phyloP scores from a whole-genome alignment of 2,113 vertebrate species.

The Hystrix cristata region DNA sequence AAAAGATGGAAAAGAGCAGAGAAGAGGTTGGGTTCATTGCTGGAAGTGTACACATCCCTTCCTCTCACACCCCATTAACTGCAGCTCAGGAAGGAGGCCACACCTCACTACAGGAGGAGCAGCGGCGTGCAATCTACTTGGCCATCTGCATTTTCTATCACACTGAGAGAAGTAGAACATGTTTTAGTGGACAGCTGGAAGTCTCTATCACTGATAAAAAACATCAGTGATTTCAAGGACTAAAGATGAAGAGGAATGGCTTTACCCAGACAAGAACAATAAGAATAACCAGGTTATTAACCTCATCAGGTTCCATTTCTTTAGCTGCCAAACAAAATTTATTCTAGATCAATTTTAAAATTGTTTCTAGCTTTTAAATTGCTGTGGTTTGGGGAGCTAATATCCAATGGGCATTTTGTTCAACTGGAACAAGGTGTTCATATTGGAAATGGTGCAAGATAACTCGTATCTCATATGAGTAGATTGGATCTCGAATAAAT shows the following conservation, averaged over 20 bases:
- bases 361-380: slow-evolving; percentile 13
- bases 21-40: background rate
- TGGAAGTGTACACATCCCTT: background rate
- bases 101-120: background rate
- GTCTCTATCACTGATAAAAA: background rate
- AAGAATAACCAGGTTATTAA: background rate
- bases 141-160: background rate
- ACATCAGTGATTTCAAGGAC: background rate
- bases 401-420: background rate
- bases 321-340: background rate
- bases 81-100: background rate
- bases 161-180: background rate
- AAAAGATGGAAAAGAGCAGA: background rate
- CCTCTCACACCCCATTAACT: background rate
- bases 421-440: background rate
- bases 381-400: background rate
- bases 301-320: background rate
- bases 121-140: background rate
- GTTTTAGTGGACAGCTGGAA: background rate
- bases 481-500: background rate
- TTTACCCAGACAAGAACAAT: background rate
- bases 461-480: background rate
- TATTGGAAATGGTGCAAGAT: background rate
- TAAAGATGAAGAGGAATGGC: background rate
- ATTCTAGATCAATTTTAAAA: slow-evolving; percentile 11